Conservation (phyloP, 2,888 invertebrate genomes). For the Euplexia lucipara region DNA sequence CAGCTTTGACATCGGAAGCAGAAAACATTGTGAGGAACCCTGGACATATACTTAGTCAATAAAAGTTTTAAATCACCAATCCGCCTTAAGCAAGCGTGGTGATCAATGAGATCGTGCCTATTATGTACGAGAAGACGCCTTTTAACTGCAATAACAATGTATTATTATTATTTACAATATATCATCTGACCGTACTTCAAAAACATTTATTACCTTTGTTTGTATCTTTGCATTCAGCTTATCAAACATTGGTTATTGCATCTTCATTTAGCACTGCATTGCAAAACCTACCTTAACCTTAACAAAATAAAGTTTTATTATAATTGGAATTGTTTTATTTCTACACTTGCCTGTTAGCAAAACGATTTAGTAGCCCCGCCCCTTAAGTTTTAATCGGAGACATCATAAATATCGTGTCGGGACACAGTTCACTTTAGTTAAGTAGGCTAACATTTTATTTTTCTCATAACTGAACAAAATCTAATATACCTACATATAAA, state of each 20-base stretch:
- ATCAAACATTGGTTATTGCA: constrained; percentile 67
- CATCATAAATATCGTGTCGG: constrained; percentile 52
- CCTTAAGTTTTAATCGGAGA: constrained; percentile 57
- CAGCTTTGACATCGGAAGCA: too few species aligned
- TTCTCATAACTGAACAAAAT: background rate
- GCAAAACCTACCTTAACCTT: background rate
- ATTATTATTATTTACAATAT: too few species aligned
- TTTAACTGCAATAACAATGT: too few species aligned
- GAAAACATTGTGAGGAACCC: too few species aligned
- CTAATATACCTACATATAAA: too few species aligned
- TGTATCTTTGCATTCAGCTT: constrained; percentile 61
- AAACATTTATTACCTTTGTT: constrained; percentile 62
- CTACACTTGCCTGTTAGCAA: constrained; percentile 57
- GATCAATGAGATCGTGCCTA: too few species aligned
- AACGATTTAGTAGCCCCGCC: constrained; percentile 70
- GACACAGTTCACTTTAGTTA: constrained; percentile 16
- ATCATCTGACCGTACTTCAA: constrained; percentile 48
- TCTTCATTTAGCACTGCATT: constrained; percentile 57
- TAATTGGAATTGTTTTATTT: constrained; percentile 19
- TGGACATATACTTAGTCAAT: too few species aligned
- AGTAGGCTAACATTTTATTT: constrained; percentile 15
- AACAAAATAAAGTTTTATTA: constrained; percentile 17
- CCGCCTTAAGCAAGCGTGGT: too few species aligned
- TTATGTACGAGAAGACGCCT: too few species aligned
- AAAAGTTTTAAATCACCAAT: too few species aligned